A percentile compares a stretch with the other conserved stretches of the same genome.
phyloP scores from a whole-genome alignment of 2,888 invertebrate species.

The Rhaphigaster nebulosa region DNA sequence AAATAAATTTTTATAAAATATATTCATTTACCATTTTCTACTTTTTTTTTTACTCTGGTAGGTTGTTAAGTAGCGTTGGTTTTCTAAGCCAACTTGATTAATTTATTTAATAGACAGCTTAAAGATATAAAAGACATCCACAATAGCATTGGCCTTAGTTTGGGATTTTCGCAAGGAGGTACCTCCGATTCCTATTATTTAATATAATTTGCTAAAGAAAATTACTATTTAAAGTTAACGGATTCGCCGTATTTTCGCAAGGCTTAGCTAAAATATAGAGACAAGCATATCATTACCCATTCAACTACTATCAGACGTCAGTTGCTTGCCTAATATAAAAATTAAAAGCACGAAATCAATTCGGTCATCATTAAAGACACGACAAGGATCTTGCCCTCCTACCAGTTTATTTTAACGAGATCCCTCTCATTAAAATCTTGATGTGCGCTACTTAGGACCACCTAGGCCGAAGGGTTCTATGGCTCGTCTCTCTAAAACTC shows the following conservation, averaged over 20 bases:
- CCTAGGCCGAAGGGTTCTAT: background rate
- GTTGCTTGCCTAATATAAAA: background rate
- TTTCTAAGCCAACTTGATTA: too few species aligned
- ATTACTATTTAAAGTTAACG: background rate
- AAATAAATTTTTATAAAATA: too few species aligned
- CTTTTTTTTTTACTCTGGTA: too few species aligned
- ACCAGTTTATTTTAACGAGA: constrained; percentile 28
- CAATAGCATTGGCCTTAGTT: background rate
- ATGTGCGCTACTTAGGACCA: constrained; percentile 17
- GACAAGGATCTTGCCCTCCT: background rate
- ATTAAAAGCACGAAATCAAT: background rate
- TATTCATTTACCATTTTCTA: too few species aligned
- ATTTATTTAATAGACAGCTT: too few species aligned
- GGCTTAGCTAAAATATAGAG: background rate
- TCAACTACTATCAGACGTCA: background rate
- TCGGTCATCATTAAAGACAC: background rate
- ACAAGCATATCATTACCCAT: background rate
- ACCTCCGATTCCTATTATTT: background rate
- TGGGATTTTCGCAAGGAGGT: background rate
- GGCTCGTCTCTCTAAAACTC: background rate
- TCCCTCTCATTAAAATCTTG: constrained; percentile 5
- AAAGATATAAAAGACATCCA: too few species aligned
- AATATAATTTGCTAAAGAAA: background rate
- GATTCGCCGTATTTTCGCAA: background rate
- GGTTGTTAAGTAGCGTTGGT: too few species aligned